phyloP scores from a whole-genome alignment of 1,140 invertebrate species.

The Caenorhabditis remanei region DNA sequence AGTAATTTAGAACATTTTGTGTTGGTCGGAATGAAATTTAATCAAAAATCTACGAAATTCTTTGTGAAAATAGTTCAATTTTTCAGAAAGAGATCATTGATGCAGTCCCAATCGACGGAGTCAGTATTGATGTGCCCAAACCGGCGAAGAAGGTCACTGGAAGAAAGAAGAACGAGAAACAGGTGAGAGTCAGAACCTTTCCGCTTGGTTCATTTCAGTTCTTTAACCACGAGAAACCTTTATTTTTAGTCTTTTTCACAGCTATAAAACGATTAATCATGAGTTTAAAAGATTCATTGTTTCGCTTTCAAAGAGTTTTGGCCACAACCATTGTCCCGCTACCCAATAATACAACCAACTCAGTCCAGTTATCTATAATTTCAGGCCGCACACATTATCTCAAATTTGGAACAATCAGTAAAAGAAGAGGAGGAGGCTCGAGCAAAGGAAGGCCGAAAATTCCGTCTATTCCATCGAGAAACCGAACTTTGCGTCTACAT shows the following conservation, averaged over 20 bases:
- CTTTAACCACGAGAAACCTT: not conserved
- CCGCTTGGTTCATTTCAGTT: no score
- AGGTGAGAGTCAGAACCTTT: slow-evolving; percentile 10
- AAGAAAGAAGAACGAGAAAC: slow-evolving; percentile 36
- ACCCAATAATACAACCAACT: no score
- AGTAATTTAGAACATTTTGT: no score
- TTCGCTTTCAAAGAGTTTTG: no score
- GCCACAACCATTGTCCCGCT: no score
- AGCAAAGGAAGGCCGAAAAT: not conserved
- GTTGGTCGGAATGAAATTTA: no score
- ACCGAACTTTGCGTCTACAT: slow-evolving; percentile 45
- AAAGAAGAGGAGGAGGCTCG: slow-evolving; percentile 32
- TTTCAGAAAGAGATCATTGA: slow-evolving; percentile 95
- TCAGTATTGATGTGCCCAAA: slow-evolving; percentile 94
- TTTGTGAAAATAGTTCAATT: not conserved
- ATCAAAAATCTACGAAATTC: no score
- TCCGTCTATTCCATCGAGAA: slow-evolving; percentile 33
- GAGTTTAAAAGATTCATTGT: no score
- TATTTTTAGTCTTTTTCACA: no score
- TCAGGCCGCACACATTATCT: slow-evolving; percentile 6
- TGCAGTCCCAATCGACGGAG: slow-evolving; percentile 94
- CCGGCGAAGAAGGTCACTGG: slow-evolving; percentile 20
- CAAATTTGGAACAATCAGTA: slow-evolving; percentile 20
- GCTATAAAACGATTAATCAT: no score
- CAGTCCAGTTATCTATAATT: not conserved